These are phyloP conservation scores for Pristiophorus japonicus DNA, from an alignment of 2,113 vertebrate genomes.

Conservation along the genomic window DNA sequence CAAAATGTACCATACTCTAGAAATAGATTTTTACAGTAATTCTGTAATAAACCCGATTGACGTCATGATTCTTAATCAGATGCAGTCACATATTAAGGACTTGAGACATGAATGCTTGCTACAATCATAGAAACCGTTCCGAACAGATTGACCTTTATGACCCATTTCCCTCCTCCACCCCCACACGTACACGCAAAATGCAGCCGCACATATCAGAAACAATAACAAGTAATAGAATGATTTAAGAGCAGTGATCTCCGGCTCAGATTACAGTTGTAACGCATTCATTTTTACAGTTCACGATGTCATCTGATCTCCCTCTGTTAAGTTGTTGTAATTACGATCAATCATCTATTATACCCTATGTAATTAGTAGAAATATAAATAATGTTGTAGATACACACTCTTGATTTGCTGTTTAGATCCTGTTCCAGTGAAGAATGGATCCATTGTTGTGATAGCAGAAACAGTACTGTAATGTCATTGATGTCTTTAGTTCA, in stretches of 20 bases:
- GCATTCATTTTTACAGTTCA: background rate
- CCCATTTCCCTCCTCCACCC: background rate
- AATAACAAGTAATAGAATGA: background rate
- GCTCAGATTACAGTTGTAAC: background rate
- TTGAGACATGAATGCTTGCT: background rate
- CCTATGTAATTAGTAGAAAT: constrained; percentile 5
- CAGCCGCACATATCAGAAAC: background rate
- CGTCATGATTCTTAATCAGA: background rate
- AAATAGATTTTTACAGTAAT: background rate
- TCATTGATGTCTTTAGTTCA: background rate
- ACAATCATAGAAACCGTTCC: background rate
- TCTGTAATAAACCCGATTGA: constrained; percentile 8
- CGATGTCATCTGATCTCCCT: background rate
- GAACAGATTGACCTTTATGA: background rate
- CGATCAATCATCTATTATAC: background rate
- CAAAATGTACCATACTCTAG: background rate
- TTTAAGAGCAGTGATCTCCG: background rate
- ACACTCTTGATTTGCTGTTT: background rate
- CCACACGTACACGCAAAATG: background rate
- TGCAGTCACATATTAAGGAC: background rate
- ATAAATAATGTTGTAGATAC: background rate
- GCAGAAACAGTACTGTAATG: background rate
- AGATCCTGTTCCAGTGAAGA: background rate
- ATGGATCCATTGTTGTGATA: background rate
- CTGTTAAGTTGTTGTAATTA: background rate